Evolutionary conservation across 1,140 invertebrate species (phyloP).

Genomic region (Ceratosolen solmsi): DNA sequence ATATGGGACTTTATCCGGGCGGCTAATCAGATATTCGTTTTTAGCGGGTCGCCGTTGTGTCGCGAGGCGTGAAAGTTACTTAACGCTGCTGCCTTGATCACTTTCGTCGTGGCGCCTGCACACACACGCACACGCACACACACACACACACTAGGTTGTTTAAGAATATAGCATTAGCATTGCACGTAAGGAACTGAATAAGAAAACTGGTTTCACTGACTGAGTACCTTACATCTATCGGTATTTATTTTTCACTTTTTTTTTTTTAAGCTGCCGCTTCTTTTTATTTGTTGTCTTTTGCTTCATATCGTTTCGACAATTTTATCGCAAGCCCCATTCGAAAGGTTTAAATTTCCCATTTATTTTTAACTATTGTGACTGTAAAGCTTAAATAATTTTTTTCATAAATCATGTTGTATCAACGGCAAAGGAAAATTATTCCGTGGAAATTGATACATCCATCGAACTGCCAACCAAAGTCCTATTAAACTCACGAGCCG

Average conservation of each 20-base stretch:
- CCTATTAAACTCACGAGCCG: too few species aligned
- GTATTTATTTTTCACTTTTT: background rate
- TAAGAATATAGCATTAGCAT: background rate
- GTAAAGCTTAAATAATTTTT: background rate
- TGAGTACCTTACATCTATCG: background rate
- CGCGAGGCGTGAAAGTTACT: background rate
- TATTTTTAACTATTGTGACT: background rate
- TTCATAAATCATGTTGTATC: background rate
- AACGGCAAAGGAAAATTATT: background rate
- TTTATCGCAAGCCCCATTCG: background rate
- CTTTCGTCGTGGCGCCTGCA: too few species aligned
- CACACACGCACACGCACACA: too few species aligned
- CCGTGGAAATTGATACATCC: background rate
- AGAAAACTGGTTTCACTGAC: background rate
- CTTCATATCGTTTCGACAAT: too few species aligned
- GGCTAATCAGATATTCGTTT: background rate
- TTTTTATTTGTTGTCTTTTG: background rate
- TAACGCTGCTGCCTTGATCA: background rate
- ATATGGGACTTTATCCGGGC: too few species aligned
- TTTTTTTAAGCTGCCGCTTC: background rate
- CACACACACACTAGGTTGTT: background rate
- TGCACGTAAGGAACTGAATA: background rate
- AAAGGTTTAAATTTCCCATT: background rate
- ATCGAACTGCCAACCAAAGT: background rate
- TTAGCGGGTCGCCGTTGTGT: background rate